Percentiles rank a stretch among this genome's conserved stretches.
Evolutionary conservation across 2,113 vertebrate species (phyloP).

Genomic region (Mionectes macconnelli): DNA sequence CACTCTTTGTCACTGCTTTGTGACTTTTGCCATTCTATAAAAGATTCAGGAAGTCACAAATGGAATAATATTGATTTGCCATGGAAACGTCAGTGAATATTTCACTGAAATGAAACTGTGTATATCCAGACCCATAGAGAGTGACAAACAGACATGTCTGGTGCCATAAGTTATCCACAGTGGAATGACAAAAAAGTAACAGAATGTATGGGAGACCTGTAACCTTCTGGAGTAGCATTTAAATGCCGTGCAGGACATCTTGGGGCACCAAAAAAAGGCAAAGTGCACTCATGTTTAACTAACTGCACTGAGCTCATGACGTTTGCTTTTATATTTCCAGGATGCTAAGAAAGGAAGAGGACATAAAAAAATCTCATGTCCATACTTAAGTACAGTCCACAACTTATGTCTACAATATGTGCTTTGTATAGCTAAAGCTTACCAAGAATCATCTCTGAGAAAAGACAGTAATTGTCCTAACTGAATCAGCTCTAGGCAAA

Average conservation of each 20-base stretch:
- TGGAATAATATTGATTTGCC: background rate
- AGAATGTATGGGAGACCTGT: background rate
- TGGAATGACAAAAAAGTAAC: background rate
- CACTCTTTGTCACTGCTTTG: background rate
- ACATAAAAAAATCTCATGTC: background rate
- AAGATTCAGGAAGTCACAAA: background rate
- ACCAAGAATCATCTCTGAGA: background rate
- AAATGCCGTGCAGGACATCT: background rate
- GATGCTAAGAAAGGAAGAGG: background rate
- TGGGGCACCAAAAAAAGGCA: background rate
- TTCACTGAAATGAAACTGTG: background rate
- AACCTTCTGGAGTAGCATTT: background rate
- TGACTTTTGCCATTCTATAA: background rate
- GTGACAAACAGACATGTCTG: background rate
- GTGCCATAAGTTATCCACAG: background rate
- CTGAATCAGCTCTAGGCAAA: background rate
- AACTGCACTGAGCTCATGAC: background rate
- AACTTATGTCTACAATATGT: background rate
- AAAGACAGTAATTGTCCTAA: background rate
- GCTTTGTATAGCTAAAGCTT: background rate
- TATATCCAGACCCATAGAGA: background rate
- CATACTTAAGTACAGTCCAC: background rate
- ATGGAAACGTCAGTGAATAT: background rate
- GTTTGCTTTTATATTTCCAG: background rate
- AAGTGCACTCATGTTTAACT: background rate